Evolutionary conservation across 2,113 vertebrate genomes (phyloP).

Genomic region (Anhinga anhinga): DNA sequence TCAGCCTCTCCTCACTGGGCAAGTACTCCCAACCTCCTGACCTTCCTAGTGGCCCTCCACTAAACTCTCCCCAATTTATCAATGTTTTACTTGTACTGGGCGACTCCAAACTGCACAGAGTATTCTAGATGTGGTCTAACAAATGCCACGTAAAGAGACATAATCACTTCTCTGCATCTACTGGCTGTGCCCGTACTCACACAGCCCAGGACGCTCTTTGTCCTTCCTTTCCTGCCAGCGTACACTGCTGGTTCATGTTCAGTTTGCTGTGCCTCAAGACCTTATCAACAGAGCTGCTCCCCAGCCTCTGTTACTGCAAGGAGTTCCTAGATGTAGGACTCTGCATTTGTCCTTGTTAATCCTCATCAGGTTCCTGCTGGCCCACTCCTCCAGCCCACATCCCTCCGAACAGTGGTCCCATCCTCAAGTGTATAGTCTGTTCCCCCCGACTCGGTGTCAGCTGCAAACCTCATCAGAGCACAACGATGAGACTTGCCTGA

Average conservation of each 20-base stretch:
- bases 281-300: background rate
- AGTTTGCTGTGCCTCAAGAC: background rate
- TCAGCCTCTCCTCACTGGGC: background rate
- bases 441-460: background rate
- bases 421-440: background rate
- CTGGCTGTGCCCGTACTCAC: background rate
- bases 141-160: background rate
- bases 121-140: background rate
- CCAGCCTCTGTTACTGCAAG: background rate
- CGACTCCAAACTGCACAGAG: background rate
- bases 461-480: background rate
- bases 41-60: background rate
- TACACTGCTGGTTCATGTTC: background rate
- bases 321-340: background rate
- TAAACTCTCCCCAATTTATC: background rate
- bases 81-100: background rate
- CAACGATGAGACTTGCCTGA: background rate
- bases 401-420: background rate
- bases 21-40: background rate
- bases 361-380: background rate
- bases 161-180: background rate
- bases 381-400: background rate
- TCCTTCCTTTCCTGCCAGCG: background rate
- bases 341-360: background rate
- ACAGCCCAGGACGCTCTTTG: background rate